These are phyloP conservation scores for Gonatopus flavifemur DNA, from an alignment of 1,140 invertebrate species.

Conservation along the genomic window DNA sequence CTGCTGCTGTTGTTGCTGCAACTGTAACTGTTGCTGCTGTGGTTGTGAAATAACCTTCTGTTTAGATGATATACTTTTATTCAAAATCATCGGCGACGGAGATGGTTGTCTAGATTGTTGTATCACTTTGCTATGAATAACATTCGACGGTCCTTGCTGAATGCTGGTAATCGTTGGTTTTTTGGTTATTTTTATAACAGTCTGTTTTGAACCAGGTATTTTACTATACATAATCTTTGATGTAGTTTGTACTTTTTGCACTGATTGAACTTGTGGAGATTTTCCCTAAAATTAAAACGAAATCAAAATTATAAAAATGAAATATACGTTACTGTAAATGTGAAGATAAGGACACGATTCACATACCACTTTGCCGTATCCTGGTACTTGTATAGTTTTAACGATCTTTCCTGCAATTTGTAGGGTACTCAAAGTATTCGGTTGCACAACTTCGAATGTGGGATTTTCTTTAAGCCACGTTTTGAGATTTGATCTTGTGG, in stretches of 20 bases:
- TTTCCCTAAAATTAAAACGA: constrained; percentile 18
- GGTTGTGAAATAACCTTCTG: too few relatives aligned
- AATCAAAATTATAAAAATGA: constrained; percentile 3
- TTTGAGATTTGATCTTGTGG: constrained; percentile 74
- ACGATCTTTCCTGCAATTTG: constrained; percentile 52
- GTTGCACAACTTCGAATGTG: constrained; percentile 77
- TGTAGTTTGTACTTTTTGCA: constrained; percentile 24
- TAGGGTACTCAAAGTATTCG: constrained; percentile 59
- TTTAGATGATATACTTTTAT: too few relatives aligned
- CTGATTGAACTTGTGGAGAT: constrained; percentile 11
- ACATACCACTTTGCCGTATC: constrained; percentile 24
- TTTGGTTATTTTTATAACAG: constrained; percentile 41
- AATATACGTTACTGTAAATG: neutral
- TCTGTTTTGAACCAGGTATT: constrained; percentile 49
- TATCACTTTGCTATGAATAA: too few relatives aligned
- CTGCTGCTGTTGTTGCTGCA: constrained; percentile 19
- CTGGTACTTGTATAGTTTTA: constrained; percentile 40
- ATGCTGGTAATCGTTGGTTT: constrained; percentile 1
- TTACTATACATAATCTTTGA: constrained; percentile 50
- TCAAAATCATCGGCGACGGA: too few relatives aligned
- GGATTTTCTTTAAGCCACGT: constrained; percentile 85
- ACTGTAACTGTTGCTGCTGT: constrained; percentile 18
- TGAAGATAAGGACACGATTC: neutral
- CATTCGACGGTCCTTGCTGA: constrained; percentile 9
- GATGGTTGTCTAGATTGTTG: too few relatives aligned